phyloP scores from a whole-genome alignment of 2,797 vertebrate species.

The Diplodus sargus region DNA sequence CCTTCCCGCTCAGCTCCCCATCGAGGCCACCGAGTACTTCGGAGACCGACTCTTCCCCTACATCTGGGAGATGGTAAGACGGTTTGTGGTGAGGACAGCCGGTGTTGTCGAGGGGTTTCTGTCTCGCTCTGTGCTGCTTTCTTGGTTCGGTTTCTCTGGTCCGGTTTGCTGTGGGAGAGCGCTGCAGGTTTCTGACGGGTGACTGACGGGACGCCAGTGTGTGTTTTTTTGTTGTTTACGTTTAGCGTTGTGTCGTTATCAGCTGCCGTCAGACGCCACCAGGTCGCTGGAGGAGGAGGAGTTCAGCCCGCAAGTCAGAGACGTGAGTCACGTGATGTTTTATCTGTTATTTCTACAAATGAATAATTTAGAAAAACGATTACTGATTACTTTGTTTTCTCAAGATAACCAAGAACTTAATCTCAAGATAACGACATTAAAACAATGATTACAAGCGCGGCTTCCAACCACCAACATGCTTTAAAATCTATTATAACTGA shows the following conservation, averaged over 20 bases:
- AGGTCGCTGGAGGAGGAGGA: conserved; percentile 90
- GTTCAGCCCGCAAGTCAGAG: conserved; percentile 93
- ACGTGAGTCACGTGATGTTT: conserved; percentile 85
- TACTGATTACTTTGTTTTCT: too few species aligned
- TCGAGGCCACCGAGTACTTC: conserved; percentile 97
- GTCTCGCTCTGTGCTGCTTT: neutral
- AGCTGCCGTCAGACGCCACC: conserved; percentile 93
- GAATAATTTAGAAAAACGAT: too few species aligned
- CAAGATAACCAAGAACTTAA: too few species aligned
- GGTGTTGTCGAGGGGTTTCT: neutral
- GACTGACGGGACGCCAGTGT: neutral
- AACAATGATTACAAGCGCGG: too few species aligned
- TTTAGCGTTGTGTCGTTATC: conserved; percentile 36
- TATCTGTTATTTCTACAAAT: too few species aligned
- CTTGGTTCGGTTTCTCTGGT: neutral
- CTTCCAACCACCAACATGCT: too few species aligned
- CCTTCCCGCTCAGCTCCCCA: conserved; percentile 96
- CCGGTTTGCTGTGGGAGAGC: conserved; percentile 51
- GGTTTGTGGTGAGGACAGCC: neutral
- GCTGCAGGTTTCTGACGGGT: conserved; percentile 21
- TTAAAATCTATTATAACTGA: too few species aligned
- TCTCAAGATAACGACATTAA: too few species aligned
- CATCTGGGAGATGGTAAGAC: conserved; percentile 97
- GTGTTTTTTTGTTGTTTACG: neutral
- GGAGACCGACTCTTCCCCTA: conserved; percentile 96